These are phyloP conservation scores for Apodemia mormo DNA, from an alignment of 2,888 invertebrate genomes.

Conservation along the genomic window DNA sequence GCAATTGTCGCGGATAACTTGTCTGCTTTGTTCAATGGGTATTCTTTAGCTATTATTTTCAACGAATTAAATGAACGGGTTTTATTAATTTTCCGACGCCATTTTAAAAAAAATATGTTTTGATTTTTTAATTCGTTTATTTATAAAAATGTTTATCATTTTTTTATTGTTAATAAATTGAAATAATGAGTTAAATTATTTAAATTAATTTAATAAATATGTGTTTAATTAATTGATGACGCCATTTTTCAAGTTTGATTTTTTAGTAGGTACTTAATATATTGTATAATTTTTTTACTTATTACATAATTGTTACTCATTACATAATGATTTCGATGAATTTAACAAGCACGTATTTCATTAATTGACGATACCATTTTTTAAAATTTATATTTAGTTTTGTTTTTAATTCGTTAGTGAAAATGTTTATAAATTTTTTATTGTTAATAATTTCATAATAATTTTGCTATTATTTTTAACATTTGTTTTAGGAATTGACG, in stretches of 20 bases:
- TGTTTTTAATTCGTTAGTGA: neutral
- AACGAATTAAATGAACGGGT: slow-evolving; percentile 44
- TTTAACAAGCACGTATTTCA: slow-evolving; percentile 35
- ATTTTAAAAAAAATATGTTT: slow-evolving; percentile 45
- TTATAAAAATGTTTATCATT: neutral
- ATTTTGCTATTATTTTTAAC: neutral
- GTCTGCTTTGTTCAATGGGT: slow-evolving; percentile 72
- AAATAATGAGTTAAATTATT: slow-evolving; percentile 50
- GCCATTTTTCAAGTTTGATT: neutral
- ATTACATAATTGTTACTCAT: neutral
- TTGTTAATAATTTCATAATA: neutral
- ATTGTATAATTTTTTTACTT: neutral
- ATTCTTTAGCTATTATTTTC: slow-evolving; percentile 62
- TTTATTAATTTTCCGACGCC: slow-evolving; percentile 43
- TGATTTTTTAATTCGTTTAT: slow-evolving; percentile 21
- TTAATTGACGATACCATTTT: neutral
- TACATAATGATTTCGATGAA: slow-evolving; percentile 47
- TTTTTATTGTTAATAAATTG: neutral
- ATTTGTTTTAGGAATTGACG: no score
- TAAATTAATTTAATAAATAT: slow-evolving; percentile 37
- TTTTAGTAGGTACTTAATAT: neutral
- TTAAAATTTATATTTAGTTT: neutral
- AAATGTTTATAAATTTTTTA: neutral
- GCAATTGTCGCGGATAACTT: slow-evolving; percentile 60
- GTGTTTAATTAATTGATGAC: neutral